Percentiles rank a stretch among this genome's conserved stretches.
These are phyloP conservation scores for Drosophila paramelanica DNA, from an alignment of 2,888 invertebrate genomes.

Conservation along the genomic window DNA sequence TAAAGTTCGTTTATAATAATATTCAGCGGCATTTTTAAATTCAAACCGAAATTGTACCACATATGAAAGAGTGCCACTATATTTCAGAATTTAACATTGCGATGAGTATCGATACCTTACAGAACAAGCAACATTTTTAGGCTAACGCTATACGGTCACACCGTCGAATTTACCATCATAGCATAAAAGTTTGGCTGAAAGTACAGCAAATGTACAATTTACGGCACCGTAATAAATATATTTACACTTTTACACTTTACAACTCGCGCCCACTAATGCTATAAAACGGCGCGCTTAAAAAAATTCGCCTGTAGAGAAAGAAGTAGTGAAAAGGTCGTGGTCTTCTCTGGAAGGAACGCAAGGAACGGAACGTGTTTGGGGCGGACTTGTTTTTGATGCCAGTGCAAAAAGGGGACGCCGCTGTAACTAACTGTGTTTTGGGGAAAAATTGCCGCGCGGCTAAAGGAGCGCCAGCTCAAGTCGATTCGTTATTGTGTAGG, in stretches of 20 bases:
- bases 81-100: not conserved
- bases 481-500: slow-evolving; percentile 50
- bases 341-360: slow-evolving; percentile 45
- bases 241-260: slow-evolving; percentile 19
- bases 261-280: slow-evolving; percentile 16
- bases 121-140: not conserved
- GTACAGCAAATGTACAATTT: slow-evolving; percentile 48
- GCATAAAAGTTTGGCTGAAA: slow-evolving; percentile 42
- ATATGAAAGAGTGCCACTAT: not conserved
- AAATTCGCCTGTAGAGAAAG: not conserved
- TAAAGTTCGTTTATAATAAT: not conserved
- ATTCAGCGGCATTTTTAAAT: too few relatives aligned
- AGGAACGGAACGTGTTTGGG: slow-evolving; percentile 72
- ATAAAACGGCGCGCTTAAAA: slow-evolving; percentile 10
- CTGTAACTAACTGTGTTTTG: slow-evolving; percentile 65
- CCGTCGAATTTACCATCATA: slow-evolving; percentile 35
- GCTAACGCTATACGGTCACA: slow-evolving; percentile 18
- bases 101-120: slow-evolving; percentile 22
- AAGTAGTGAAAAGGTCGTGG: slow-evolving; percentile 3
- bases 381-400: slow-evolving; percentile 64
- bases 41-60: not conserved
- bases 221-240: slow-evolving; percentile 26
- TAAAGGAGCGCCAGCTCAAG: slow-evolving; percentile 70
- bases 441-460: slow-evolving; percentile 56
- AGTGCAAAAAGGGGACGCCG: slow-evolving; percentile 64